phyloP scores from a whole-genome alignment of 2,797 vertebrate genomes.

The Borostomias antarcticus region DNA sequence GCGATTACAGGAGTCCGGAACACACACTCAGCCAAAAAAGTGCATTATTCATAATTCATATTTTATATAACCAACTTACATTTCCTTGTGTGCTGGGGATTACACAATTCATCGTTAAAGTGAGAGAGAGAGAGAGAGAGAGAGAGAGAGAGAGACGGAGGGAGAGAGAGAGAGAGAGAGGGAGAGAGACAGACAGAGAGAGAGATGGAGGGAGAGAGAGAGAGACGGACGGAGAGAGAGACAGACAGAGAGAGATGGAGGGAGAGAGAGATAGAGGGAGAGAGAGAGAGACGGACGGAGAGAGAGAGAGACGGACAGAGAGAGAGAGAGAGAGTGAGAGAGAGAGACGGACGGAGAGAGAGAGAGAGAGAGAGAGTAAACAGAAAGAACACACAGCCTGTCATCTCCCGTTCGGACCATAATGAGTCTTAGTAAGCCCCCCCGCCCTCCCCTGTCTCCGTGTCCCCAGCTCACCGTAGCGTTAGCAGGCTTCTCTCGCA shows the following conservation, averaged over 20 bases:
- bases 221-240: constrained; percentile 13
- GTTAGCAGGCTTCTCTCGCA: background rate
- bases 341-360: background rate
- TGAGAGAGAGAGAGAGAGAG: constrained; percentile 18
- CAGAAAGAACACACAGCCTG: background rate
- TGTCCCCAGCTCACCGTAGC: constrained; percentile 1
- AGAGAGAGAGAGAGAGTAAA: constrained; percentile 19
- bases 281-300: background rate
- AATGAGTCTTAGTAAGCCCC: constrained; percentile 1
- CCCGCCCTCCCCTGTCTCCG: no score
- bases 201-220: background rate
- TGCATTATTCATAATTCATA: constrained; percentile 66
- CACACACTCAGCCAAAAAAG: constrained; percentile 52
- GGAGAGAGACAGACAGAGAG: constrained; percentile 14
- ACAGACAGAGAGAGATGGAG: background rate
- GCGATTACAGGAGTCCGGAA: constrained; percentile 23
- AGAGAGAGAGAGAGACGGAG: constrained; percentile 29
- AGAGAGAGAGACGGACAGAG: constrained; percentile 1
- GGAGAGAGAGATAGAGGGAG: constrained; percentile 14
- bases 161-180: constrained; percentile 20
- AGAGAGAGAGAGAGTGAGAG: background rate
- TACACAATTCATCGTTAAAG: no score
- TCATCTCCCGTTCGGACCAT: background rate
- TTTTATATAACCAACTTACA: constrained; percentile 64
- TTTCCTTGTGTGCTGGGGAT: constrained; percentile 39